phyloP scores from a whole-genome alignment of 2,888 invertebrate genomes.

The Tanypteryx hageni region DNA sequence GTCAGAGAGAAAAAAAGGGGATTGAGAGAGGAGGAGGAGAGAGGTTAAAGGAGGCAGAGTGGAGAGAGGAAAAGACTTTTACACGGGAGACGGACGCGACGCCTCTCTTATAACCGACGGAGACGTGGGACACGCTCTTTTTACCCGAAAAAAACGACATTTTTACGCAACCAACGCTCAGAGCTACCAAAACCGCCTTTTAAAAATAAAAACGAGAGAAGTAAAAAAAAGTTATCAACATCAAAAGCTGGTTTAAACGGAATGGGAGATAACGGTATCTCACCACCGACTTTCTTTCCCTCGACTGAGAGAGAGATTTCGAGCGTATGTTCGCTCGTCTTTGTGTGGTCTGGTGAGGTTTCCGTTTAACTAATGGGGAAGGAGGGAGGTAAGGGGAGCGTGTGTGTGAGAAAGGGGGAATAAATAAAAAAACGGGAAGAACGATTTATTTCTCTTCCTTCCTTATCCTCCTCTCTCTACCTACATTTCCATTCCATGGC shows the following conservation, averaged over 20 bases:
- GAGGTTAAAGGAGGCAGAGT: no score
- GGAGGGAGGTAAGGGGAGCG: background rate
- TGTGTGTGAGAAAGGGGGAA: background rate
- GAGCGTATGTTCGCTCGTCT: no score
- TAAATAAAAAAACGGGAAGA: slow-evolving; percentile 5
- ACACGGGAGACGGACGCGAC: no score
- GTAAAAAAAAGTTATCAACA: background rate
- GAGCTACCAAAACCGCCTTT: background rate
- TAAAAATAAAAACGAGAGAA: background rate
- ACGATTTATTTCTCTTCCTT: background rate
- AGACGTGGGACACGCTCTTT: no score
- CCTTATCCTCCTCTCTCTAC: background rate
- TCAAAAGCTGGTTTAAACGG: background rate
- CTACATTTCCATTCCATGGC: background rate
- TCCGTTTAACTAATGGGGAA: slow-evolving; percentile 38
- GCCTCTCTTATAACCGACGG: no score
- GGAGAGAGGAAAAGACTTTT: no score
- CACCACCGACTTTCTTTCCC: background rate
- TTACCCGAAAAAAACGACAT: no score
- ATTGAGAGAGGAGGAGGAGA: no score
- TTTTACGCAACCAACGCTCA: no score
- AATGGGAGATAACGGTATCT: background rate
- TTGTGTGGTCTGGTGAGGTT: background rate
- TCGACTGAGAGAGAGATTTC: background rate
- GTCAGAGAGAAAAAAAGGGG: no score